A percentile compares a stretch with the other conserved stretches of the same genome.
Conservation (phyloP, 2,888 invertebrate genomes). For the Lissonota sp. region DNA sequence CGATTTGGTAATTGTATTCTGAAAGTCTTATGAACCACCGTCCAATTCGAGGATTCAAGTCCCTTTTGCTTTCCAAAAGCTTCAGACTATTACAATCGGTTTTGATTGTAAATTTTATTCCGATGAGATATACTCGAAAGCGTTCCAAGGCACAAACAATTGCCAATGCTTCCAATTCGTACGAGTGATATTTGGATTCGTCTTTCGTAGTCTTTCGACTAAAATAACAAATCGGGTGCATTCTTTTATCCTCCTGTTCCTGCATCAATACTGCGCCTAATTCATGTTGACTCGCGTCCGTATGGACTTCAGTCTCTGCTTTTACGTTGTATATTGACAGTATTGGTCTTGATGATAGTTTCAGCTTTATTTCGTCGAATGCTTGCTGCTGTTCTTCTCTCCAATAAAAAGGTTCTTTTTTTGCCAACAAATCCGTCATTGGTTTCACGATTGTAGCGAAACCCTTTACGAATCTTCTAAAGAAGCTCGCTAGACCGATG, state of each 20-base stretch:
- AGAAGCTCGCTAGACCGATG: slow-evolving; percentile 62
- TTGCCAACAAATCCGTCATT: slow-evolving; percentile 70
- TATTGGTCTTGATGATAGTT: slow-evolving; percentile 62
- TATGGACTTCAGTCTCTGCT: slow-evolving; percentile 74
- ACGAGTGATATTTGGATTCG: slow-evolving; percentile 58
- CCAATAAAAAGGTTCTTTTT: slow-evolving; percentile 65
- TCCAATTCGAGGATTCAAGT: too few species aligned
- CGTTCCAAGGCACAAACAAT: slow-evolving; percentile 53
- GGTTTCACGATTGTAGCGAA: slow-evolving; percentile 71
- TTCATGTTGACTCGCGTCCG: slow-evolving; percentile 77
- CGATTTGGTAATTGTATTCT: too few species aligned
- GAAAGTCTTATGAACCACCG: too few species aligned
- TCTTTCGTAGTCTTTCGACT: slow-evolving; percentile 53
- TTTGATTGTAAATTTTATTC: slow-evolving; percentile 59
- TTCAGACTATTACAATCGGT: slow-evolving; percentile 61
- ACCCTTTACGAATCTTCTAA: slow-evolving; percentile 71
- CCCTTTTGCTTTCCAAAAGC: too few species aligned
- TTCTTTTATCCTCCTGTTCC: slow-evolving; percentile 42
- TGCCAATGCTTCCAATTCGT: slow-evolving; percentile 60
- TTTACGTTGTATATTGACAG: slow-evolving; percentile 72
- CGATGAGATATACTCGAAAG: slow-evolving; percentile 61
- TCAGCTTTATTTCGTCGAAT: slow-evolving; percentile 14
- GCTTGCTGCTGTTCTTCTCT: slow-evolving; percentile 68
- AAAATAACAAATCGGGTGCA: slow-evolving; percentile 50
- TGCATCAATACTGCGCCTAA: slow-evolving; percentile 77